phyloP scores from a whole-genome alignment of 2,888 invertebrate genomes.

The Spilosoma lubricipeda region DNA sequence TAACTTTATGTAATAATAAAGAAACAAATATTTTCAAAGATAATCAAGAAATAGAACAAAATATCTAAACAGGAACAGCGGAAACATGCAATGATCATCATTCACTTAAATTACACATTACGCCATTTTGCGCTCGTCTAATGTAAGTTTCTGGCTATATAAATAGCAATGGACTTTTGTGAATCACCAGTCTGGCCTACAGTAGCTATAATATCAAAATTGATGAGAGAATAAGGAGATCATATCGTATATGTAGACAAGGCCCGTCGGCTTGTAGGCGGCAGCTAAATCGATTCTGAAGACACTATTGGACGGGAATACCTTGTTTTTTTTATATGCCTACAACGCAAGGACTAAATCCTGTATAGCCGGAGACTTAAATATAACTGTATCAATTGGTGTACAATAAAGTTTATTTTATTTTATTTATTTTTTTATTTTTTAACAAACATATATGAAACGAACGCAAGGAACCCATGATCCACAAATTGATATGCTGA shows the following conservation, averaged over 20 bases:
- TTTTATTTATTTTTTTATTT: no score
- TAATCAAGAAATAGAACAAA: conserved; percentile 38
- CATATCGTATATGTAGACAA: conserved; percentile 11
- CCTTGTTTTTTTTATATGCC: no score
- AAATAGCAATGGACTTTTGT: conserved; percentile 32
- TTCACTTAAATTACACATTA: conserved; percentile 60
- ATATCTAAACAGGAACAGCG: conserved; percentile 50
- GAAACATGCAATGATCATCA: conserved; percentile 67
- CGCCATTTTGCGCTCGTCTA: conserved; percentile 49
- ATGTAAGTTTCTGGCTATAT: conserved; percentile 40
- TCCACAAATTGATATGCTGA: no score
- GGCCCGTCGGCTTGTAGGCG: background rate
- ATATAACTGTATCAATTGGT: no score
- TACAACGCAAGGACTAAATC: no score
- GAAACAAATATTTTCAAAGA: conserved; percentile 16
- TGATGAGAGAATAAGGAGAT: conserved; percentile 34
- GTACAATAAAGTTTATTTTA: no score
- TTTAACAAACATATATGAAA: no score
- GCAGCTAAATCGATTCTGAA: background rate
- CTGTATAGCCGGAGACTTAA: no score
- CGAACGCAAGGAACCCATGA: no score
- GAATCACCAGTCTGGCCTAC: conserved; percentile 26
- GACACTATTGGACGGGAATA: background rate
- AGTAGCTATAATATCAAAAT: conserved; percentile 23
- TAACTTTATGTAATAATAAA: background rate